Evolutionary conservation across 2,888 invertebrate genomes (phyloP), one percentile per base, ranked within the genome.

Genomic region (Chrysodeixis includens): DNA sequence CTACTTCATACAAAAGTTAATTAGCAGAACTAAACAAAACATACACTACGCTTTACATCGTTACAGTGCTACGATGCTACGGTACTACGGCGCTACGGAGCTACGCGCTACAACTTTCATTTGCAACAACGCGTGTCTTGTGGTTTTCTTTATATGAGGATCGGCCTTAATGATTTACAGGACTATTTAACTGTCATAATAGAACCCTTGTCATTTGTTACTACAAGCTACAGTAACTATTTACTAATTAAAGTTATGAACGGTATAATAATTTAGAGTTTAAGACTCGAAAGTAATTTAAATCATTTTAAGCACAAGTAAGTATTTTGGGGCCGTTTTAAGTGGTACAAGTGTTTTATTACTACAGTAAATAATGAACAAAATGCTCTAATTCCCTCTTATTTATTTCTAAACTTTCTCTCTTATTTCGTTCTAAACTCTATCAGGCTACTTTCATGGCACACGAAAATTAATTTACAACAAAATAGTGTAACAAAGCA

Each of bases 21-120:
- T 74, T 70, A 66, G 51, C 56, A 56, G 4, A 57, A 40, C 26
- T 62, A 55, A 57, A 52, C 44, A 12, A 53, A 20, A 60, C 22
- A 51, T 59, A 30, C 59, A 56, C 52, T 64, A 54, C 58, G 49
- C 57, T 52, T 65, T 74, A 66, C 65, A 4, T n/a, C 14, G 66
- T 55, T 62, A 26, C 18, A 0, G 9, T 6, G 30, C 67, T 71
- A 72, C 67, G 44, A 1, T 10, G 30, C 35, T 58, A 69, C 53
- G n/a, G n/a, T n/a, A n/a, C n/a, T n/a, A n/a, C n/a, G 62, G 14
- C 2, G 56, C 52, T 59, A 70, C 70, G 44, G 1, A 3, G 54
- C 55, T 62, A 55, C 62, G 55, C 0, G 62, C 30, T 72, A 72
- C 53, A 53, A n/a, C 10, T 63, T 56, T 73, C 10, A 56, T 54